Evolutionary conservation across 1,140 invertebrate genomes (phyloP), one percentile per base, ranked within the genome.

Genomic region (Cydia pomonella): DNA sequence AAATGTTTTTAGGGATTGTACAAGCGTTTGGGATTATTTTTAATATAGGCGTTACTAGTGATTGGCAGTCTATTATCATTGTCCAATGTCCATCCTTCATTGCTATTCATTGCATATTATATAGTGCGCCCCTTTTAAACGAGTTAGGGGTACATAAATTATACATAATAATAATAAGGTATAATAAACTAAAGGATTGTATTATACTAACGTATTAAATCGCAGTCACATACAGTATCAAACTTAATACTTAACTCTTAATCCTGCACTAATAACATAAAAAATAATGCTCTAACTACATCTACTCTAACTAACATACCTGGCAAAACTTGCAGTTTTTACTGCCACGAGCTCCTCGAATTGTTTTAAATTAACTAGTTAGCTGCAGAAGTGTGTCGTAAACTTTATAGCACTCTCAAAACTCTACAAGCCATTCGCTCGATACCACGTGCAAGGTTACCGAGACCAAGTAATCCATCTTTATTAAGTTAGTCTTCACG

Each of bases 401-500:
- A 59, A 59, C 53, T 59, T 59, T 59, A 59, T 59, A 59, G 53
- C 21, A 18, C 53, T 59, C 18, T 59, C 21, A 59, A 50, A 50
- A 50, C 47, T 47, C 16, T 18, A 18, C 47, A 50, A 16, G 41
- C 41, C 33, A 47, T n/a, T 59, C n/a, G 21, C 53, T 59, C 53
- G 41, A 77, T 76, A 73, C 73, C 79, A 81, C 74, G 73, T 72
- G 76, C 76, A 76, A 63, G 59, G 75, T 72, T 75, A 73, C 77
- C 47, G 72, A 82, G 81, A 77, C 77, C 76, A 79, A 78, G 85
- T 85, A 87, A 92, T 92, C 84, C 84, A 81, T 91, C 89, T 91
- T 87, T 89, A 91, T 91, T 92, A 87, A 79, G 76, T 63, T 78
- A 83, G 83, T 85, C 82, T 86, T 83, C 83, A 81, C 83, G 75